Conservation (phyloP, 1,140 invertebrate genomes). For the Branchinecta lindahli region DNA sequence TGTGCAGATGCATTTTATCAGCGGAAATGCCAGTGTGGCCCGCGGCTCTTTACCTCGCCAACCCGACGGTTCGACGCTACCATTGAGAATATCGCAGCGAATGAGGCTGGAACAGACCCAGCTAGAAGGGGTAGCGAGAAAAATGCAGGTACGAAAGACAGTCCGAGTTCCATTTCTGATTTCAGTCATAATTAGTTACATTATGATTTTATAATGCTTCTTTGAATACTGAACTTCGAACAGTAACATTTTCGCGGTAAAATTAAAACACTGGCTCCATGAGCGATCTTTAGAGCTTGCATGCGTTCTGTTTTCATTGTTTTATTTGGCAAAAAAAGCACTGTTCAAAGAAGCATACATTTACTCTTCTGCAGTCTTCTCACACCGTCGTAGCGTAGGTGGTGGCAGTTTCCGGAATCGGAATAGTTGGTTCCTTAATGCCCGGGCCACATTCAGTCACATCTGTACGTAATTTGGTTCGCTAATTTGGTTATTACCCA, state of each 20-base stretch:
- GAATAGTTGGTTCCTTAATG: no score
- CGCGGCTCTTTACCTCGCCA: constrained; percentile 61
- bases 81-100: constrained; percentile 79
- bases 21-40: constrained; percentile 74
- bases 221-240: neutral
- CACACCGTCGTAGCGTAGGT: no score
- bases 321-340: no score
- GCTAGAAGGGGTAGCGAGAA: constrained; percentile 81
- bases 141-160: constrained; percentile 71
- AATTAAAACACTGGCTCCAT: no score
- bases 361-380: no score
- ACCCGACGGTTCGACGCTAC: constrained; percentile 52
- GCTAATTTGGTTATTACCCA: no score
- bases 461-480: no score
- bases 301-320: no score
- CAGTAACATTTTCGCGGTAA: neutral
- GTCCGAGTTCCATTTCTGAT: neutral
- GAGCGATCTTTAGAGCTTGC: no score
- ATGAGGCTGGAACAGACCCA: constrained; percentile 90
- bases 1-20: constrained; percentile 96
- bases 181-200: neutral
- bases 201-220: neutral
- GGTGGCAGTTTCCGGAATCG: no score
- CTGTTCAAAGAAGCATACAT: no score
- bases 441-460: no score